Base-by-base conservation (phyloP, 2,797 vertebrate genomes). In the Tympanoctomys barrerae region DNA sequence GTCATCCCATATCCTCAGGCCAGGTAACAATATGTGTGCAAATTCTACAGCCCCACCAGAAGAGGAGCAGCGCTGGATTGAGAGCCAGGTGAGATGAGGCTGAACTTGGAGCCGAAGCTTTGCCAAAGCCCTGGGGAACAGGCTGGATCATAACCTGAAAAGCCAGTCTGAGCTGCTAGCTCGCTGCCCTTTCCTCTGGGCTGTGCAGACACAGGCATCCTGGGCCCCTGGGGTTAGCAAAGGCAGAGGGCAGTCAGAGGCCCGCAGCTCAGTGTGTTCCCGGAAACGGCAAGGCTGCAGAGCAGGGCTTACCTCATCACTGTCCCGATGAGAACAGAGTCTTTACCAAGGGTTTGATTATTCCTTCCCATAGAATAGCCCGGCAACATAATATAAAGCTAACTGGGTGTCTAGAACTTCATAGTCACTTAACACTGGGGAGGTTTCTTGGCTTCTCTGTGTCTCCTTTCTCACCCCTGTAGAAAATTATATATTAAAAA, bases 351-450 rank as follows among this genome's bases (percentile, higher is more conserved):
- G 77, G 80, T 7, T 57, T 28, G 11, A 52, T 79, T 75, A 80
- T 79, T 87, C 94, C 39, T 33, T 96, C 92, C 61, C 59, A 57
- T n/a, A 90, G 52, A 88, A 12, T 78, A 70, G 90, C n/a, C 13
- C 36, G 87, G 33, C 14, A 84, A 19, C 57, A 86, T 19, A 16
- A 59, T 62, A 9, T 78, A 42, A 84, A 94, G 22, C 68, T 61
- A 89, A 92, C 2, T 54, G 7, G 11, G 28, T 36, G 81, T 59
- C 49, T 94, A 57, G 46, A 97, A 84, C 52, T 75, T 90, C 71
- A 12, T 12, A 82, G 42, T 16, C 70, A 8, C 75, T 77, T 89
- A 70, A 79, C 24, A 49, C 92, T 46, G 10, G 16, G 19, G 28
- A 78, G 78, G 33, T 89, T 54, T 81, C 84, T 95, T 93, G 42